phyloP scores from a whole-genome alignment of 2,113 vertebrate species.

The Pipra filicauda region DNA sequence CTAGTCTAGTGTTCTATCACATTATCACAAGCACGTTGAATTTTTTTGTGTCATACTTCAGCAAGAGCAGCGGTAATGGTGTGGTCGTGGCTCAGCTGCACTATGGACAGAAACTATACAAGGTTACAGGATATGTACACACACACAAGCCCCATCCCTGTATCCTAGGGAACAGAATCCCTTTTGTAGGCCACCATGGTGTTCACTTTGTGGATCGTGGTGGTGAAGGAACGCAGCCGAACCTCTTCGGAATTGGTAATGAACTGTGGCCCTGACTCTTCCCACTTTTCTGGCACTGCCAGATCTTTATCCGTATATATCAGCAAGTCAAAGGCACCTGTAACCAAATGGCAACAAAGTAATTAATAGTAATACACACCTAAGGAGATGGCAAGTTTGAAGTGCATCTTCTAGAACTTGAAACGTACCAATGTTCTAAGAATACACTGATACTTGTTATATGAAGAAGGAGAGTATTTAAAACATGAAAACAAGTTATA shows the following conservation, averaged over 20 bases:
- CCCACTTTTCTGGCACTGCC: constrained; percentile 92
- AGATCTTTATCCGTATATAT: constrained; percentile 95
- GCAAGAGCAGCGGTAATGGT: background rate
- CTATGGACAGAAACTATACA: background rate
- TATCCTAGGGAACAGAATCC: constrained; percentile 56
- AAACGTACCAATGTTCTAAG: background rate
- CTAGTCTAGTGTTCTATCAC: background rate
- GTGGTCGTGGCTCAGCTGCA: background rate
- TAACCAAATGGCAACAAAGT: background rate
- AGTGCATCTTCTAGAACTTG: background rate
- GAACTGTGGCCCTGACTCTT: constrained; percentile 92
- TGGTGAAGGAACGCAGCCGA: constrained; percentile 91
- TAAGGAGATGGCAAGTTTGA: background rate
- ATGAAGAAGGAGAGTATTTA: background rate
- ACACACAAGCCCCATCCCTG: background rate
- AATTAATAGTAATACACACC: rapidly evolving
- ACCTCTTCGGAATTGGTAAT: constrained; percentile 93
- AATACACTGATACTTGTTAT: background rate
- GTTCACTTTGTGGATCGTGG: constrained; percentile 94
- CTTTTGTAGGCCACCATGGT: constrained; percentile 91
- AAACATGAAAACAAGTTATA: background rate
- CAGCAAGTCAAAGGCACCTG: constrained; percentile 95
- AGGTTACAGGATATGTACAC: background rate
- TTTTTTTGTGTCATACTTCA: background rate
- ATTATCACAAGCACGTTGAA: rapidly evolving